Evolutionary conservation across 2,797 vertebrate genomes (phyloP).

Genomic region (Sebastes vulpes): DNA sequence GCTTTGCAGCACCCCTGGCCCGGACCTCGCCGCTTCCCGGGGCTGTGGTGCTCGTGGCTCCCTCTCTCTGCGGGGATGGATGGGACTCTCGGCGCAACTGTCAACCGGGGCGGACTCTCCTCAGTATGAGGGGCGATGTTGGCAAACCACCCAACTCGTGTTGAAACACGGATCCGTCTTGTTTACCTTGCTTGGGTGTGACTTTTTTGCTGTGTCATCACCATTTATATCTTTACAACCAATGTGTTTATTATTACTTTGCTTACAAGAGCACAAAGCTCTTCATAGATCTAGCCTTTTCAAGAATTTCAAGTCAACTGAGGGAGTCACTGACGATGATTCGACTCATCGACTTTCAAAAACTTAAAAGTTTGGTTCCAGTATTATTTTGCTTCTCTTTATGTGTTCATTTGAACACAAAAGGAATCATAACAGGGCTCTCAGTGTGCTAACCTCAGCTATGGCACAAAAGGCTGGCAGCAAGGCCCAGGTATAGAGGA

Average conservation of each 20-base stretch:
- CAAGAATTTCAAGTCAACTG: not conserved
- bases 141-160: not conserved
- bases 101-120: too few relatives aligned
- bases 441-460: not conserved
- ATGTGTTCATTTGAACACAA: not conserved
- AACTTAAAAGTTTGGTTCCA: not conserved
- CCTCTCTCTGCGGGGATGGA: too few relatives aligned
- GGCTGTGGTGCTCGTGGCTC: too few relatives aligned
- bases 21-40: too few relatives aligned
- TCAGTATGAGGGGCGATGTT: not conserved
- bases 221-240: not conserved
- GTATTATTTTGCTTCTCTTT: not conserved
- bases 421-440: not conserved
- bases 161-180: not conserved
- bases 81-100: too few relatives aligned
- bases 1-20: too few relatives aligned
- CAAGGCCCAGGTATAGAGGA: not conserved
- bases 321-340: not conserved
- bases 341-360: not conserved
- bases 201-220: not conserved
- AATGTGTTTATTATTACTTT: not conserved
- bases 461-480: constrained; percentile 6
- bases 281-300: not conserved
- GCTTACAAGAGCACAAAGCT: not conserved
- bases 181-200: not conserved